phyloP scores from a whole-genome alignment of 2,797 vertebrate species.

The Pagetopsis macropterus region DNA sequence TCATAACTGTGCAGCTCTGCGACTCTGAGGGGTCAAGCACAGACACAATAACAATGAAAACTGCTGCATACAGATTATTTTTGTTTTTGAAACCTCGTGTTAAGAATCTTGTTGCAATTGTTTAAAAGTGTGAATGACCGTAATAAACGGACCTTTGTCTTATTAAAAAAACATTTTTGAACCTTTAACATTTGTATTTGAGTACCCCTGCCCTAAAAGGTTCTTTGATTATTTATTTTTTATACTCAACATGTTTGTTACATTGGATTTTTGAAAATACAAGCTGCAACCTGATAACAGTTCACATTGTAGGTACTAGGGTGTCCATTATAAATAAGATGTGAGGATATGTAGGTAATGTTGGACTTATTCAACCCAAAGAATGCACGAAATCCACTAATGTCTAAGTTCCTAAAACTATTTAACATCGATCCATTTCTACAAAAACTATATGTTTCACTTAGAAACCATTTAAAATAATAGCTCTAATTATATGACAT shows the following conservation, averaged over 20 bases:
- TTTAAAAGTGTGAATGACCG: too few species aligned
- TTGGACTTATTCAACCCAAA: neutral
- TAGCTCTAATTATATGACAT: too few species aligned
- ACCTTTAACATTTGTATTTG: too few species aligned
- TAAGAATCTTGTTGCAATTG: too few species aligned
- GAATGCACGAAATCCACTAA: neutral
- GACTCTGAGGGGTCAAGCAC: too few species aligned
- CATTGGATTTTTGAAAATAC: neutral
- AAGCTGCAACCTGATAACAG: neutral
- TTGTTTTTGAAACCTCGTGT: too few species aligned
- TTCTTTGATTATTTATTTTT: neutral
- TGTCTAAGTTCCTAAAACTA: neutral
- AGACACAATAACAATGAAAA: too few species aligned
- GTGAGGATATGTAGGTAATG: neutral
- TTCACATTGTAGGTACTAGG: neutral
- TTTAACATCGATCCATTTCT: neutral
- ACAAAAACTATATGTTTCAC: neutral
- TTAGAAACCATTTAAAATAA: neutral
- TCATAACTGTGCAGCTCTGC: too few species aligned
- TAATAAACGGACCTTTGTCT: too few species aligned
- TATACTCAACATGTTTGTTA: neutral
- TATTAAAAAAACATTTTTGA: too few species aligned
- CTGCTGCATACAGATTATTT: too few species aligned
- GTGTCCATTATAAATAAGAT: neutral
- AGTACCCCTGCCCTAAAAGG: too few species aligned